Base-by-base conservation (phyloP, 1,140 invertebrate genomes). In the Copidosoma floridanum region DNA sequence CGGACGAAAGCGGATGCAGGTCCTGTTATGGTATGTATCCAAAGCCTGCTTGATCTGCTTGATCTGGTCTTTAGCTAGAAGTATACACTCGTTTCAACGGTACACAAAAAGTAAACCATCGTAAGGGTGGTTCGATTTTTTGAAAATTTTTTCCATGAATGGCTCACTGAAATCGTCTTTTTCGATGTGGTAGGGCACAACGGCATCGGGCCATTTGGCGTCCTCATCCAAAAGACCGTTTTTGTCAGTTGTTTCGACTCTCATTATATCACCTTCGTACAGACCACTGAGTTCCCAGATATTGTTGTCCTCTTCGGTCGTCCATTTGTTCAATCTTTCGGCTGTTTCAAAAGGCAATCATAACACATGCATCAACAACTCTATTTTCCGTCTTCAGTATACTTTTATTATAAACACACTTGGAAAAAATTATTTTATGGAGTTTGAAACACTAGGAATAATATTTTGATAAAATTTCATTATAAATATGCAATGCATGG, bases 131-230 rank as follows among this genome's bases (percentile, higher is more conserved):
- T n/a, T n/a, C n/a, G n/a, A n/a, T n/a, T n/a, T n/a, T n/a, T n/a
- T n/a, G n/a, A n/a, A n/a, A n/a, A n/a, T n/a, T n/a, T n/a, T n/a
- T n/a, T n/a, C n/a, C 29, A 12, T 32, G 12, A 47, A 37, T 56
- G 44, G 56, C 82, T 82, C 79, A 89, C 88, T 78, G 64, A 89
- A 89, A 70, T 88, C 84, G 53, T 84, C 77, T 20, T 81, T 79
- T 41, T 85, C 79, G 20, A 89, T 88, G 38, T 82, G 82, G 64
- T 85, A 87, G 21, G 88, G 83, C 3, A 89, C 82, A 44, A 85
- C 80, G 35, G 85, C 88, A 47, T 83, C 79, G 0, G 83, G 82
- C 88, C 88, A 89, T 37, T 82, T 79, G 18, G 80, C 80, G 3
- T 81, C 80, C 16, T 80, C 81, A 65, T 88, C 83, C 16, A 83